Base-by-base conservation (phyloP, 2,888 invertebrate genomes). In the Patella ulyssiponensis region DNA sequence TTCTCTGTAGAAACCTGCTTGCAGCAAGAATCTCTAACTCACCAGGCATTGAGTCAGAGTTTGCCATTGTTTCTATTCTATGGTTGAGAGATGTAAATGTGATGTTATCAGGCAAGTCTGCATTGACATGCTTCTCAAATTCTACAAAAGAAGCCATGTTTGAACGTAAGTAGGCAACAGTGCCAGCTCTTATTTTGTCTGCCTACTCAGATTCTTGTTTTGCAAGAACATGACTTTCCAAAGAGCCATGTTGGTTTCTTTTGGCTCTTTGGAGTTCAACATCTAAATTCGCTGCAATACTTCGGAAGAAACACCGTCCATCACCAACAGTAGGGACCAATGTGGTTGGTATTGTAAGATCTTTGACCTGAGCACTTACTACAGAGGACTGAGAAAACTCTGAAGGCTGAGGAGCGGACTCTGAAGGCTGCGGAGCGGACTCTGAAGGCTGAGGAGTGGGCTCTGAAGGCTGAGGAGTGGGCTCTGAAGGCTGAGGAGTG, bases 281-380 rank as follows among this genome's bases (percentile, higher is more conserved):
- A 64, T n/a, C n/a, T n/a, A 64, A 64, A 5, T 20, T 20, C n/a
- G 58, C 20, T n/a, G 12, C 58, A 64, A 64, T 64, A 20, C 58
- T 64, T n/a, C 58, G 7, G 20, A 64, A 64, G 58, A 64, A 64
- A n/a, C 58, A 64, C n/a, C 58, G 58, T n/a, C 58, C 58, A 64
- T 64, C 58, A n/a, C 58, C n/a, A 64, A 64, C n/a, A n/a, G 58
- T n/a, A 7, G 5, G 58, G n/a, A 64, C 20, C 9, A 64, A 9
- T 9, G n/a, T 9, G n/a, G 58, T 64, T 2, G 7, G 58, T 27
- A 27, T 27, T 27, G 27, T 27, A 27, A 27, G 27, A 27, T 27
- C 27, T 27, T 27, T 27, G 27, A 27, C 27, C 27, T 27, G 27
- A 27, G 27, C 27, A 27, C 27, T 27, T 27, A 27, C 27, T 27